Percentiles rank a stretch among this genome's conserved stretches.
Conservation (phyloP, 2,113 vertebrate species). For the Rhombomys opimus region DNA sequence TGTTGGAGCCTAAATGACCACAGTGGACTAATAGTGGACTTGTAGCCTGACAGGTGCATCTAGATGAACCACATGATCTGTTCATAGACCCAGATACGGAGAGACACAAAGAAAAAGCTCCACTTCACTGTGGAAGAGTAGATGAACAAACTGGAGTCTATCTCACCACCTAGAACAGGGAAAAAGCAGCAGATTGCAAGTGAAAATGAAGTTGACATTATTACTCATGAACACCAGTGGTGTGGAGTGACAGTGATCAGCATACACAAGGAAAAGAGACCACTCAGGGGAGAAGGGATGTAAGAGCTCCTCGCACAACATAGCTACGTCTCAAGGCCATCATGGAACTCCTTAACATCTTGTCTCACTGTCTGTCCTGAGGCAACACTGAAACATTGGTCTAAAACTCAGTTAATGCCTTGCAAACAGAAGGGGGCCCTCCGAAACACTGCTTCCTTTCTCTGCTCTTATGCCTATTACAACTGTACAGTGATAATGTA, state of each 20-base stretch:
- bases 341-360: background rate
- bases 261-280: background rate
- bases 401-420: background rate
- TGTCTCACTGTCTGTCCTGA: background rate
- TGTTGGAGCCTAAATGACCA: background rate
- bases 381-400: background rate
- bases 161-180: background rate
- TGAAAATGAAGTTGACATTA: background rate
- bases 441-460: background rate
- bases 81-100: background rate
- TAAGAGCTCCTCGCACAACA: background rate
- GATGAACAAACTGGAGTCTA: background rate
- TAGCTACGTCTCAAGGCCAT: background rate
- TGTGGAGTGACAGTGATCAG: background rate
- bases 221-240: background rate
- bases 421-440: background rate
- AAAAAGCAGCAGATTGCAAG: background rate
- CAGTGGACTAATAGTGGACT: background rate
- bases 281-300: no score
- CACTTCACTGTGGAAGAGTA: background rate
- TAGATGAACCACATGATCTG: no score
- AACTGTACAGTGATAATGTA: background rate
- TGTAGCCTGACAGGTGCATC: background rate
- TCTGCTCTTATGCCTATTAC: background rate
- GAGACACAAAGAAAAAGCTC: background rate